A percentile compares a stretch with the other conserved stretches of the same genome.
These are phyloP conservation scores for Ardeotis arabs DNA, from an alignment of 2,113 vertebrate species.

Conservation along the genomic window DNA sequence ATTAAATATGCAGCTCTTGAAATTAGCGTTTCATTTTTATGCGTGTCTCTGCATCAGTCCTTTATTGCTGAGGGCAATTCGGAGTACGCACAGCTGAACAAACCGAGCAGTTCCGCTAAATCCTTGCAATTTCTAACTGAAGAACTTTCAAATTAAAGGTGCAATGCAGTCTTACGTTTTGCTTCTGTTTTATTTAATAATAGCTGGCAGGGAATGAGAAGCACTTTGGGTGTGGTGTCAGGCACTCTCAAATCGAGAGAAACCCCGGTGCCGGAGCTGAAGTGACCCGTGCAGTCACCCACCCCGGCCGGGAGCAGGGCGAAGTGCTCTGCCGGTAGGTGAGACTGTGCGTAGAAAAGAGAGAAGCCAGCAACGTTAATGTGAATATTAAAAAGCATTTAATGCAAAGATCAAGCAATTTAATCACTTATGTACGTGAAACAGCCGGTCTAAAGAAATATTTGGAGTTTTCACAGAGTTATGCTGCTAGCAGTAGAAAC, in stretches of 20 bases:
- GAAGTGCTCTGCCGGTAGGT: accelerated
- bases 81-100: neutral
- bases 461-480: neutral
- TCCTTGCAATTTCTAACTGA: neutral
- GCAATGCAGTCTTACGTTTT: accelerated
- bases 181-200: neutral
- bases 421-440: neutral
- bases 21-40: neutral
- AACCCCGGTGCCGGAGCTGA: neutral
- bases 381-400: neutral
- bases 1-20: neutral
- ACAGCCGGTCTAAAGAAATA: neutral
- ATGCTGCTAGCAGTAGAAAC: neutral
- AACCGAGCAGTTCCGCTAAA: neutral
- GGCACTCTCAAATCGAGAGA: neutral
- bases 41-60: neutral
- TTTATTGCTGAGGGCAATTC: neutral
- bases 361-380: neutral
- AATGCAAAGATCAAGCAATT: neutral
- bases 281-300: neutral
- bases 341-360: neutral
- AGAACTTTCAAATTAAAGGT: neutral
- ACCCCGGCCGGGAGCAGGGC: neutral
- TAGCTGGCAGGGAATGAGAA: neutral
- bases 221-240: neutral